Evolutionary conservation across 1,140 invertebrate species (phyloP).

Genomic region (Cherax destructor): DNA sequence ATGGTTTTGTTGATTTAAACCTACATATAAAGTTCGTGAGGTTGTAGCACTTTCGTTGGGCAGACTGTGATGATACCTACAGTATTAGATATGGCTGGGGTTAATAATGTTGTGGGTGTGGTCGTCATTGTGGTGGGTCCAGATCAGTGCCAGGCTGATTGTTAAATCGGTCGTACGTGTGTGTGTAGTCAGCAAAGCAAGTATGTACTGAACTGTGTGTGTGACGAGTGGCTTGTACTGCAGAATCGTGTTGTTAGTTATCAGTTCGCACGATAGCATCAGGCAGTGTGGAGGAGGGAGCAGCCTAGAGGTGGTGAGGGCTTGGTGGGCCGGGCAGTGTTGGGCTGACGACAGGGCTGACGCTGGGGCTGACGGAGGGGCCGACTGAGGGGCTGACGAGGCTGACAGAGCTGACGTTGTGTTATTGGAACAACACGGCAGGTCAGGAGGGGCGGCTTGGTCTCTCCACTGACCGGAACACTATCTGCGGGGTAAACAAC

Average conservation of each 20-base stretch:
- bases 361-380: neutral
- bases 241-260: neutral
- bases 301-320: neutral
- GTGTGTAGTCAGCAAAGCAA: neutral
- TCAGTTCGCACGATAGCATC: neutral
- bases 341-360: no score
- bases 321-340: neutral
- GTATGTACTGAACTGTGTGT: neutral
- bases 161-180: neutral
- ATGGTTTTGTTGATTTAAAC: neutral
- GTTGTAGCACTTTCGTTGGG: neutral
- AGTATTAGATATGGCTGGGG: neutral
- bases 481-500: neutral
- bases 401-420: neutral
- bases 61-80: neutral
- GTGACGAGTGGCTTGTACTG: neutral
- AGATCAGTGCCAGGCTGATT: neutral
- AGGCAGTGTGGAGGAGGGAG: neutral
- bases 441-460: neutral
- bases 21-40: neutral
- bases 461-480: conserved; percentile 28
- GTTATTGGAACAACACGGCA: conserved; percentile 17
- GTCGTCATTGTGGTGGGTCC: neutral
- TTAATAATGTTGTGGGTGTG: no score
- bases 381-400: neutral